Base-by-base conservation (phyloP, 2,113 vertebrate genomes). In the Phaethornis superciliosus region DNA sequence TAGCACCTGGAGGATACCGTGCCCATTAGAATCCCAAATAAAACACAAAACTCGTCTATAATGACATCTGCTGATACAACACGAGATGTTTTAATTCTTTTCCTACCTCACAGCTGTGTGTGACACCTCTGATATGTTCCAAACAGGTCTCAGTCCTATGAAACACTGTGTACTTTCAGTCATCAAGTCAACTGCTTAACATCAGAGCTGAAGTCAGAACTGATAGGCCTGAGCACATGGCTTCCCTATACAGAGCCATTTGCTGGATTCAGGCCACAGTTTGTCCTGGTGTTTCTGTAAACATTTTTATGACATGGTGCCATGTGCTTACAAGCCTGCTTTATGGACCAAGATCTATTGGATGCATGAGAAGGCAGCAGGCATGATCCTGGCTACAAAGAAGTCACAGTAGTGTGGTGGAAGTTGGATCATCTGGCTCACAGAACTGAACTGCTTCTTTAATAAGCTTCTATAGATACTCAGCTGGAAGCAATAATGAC, bases 401-500 rank as follows among this genome's bases (percentile, higher is more conserved):
- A 79, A 94, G 89, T 75, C 88, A 42, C 81, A 80, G 76, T 12
- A 88, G 72, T 33, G 62, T 55, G 58, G 46, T 82, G 68, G 49
- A 58, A 90, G 75, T 75, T 47, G 32, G 93, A 64, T 94, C 91
- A 95, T 96, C 89, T 97, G 94, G 96, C 95, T 94, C 49, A 28
- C 94, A 96, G 94, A 87, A 58, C 78, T 33, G 35, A 90, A 19
- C 7, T 54, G 59, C 93, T 97, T 89, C 46, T 96, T 98, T 97
- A 97, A 97, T 96, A 94, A 96, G 85, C 93, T 16, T 90, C 96
- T 65, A 56, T 94, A 81, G 94, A 97, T 46, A 67, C 89, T 72
- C 96, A 94, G 95, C 96, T 96, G 97, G 96, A 97, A 97, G 90
- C 94, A 97, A 97, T 97, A 97, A 97, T 49, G 82, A 84, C 70